Conservation (phyloP, 2,797 vertebrate species). For the Phataginus tetradactyla region DNA sequence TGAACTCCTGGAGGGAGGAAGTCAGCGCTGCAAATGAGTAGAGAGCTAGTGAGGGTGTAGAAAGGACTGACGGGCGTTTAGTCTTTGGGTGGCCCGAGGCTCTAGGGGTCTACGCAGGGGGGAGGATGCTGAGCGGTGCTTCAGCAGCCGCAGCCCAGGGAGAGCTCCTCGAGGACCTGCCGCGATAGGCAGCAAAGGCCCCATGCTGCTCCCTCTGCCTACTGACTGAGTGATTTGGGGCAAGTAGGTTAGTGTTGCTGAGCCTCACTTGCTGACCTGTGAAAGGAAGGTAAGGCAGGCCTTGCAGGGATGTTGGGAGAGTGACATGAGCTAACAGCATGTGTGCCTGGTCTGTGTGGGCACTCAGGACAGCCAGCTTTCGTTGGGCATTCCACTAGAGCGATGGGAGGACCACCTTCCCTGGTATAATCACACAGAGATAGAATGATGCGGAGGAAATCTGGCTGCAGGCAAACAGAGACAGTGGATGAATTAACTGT, state of each 20-base stretch:
- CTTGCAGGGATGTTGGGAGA: neutral
- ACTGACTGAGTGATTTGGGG: neutral
- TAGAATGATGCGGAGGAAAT: neutral
- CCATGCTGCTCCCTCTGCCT: neutral
- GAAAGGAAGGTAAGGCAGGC: neutral
- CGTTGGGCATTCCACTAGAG: neutral
- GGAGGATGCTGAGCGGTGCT: neutral
- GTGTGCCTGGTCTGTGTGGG: rapidly evolving
- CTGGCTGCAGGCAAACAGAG: neutral
- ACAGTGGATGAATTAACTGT: neutral
- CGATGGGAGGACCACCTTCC: too few relatives aligned
- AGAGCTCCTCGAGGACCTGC: neutral
- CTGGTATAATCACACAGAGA: neutral
- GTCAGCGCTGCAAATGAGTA: neutral
- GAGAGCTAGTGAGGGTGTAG: neutral
- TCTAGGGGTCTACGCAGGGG: neutral
- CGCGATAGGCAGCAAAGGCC: neutral
- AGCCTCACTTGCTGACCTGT: neutral
- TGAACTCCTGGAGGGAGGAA: neutral
- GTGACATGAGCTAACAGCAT: neutral
- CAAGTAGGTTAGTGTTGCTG: neutral
- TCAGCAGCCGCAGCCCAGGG: neutral
- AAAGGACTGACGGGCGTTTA: neutral
- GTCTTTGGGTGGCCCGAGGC: neutral
- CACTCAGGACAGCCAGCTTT: neutral